Evolutionary conservation across 1,140 invertebrate species (phyloP).

Genomic region (Apocrypta bakeri): DNA sequence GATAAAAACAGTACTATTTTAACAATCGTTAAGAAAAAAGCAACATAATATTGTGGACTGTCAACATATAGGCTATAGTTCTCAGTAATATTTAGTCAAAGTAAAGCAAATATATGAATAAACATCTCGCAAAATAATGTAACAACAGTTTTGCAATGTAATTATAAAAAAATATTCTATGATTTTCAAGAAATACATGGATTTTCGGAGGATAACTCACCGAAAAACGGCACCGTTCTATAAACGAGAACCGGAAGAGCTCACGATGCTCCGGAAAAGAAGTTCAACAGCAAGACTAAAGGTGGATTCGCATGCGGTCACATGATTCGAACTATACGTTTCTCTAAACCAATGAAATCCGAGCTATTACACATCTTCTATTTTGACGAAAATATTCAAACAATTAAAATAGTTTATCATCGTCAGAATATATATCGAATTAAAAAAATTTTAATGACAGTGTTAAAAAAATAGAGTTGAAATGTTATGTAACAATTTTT

Average conservation of each 20-base stretch:
- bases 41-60: not conserved
- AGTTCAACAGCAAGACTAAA: not conserved
- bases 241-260: conserved; percentile 28
- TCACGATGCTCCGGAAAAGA: conserved; percentile 27
- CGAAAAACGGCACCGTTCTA: conserved; percentile 24
- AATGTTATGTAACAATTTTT: no score
- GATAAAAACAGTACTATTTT: not conserved
- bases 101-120: conserved; percentile 29
- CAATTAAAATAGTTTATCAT: no score
- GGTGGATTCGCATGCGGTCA: not conserved
- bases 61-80: conserved; percentile 1
- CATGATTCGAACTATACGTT: no score
- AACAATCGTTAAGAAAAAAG: not conserved
- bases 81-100: not conserved
- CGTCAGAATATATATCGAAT: no score
- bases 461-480: no score
- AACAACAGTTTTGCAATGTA: not conserved
- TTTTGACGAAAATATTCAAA: no score
- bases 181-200: conserved; percentile 18
- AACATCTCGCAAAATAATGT: not conserved
- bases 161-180: not conserved
- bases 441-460: no score
- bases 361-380: no score
- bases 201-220: conserved; percentile 41
- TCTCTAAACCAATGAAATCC: no score